These are phyloP conservation scores for Malthinus seriepunctatus DNA, from an alignment of 2,888 invertebrate species.

Conservation along the genomic window DNA sequence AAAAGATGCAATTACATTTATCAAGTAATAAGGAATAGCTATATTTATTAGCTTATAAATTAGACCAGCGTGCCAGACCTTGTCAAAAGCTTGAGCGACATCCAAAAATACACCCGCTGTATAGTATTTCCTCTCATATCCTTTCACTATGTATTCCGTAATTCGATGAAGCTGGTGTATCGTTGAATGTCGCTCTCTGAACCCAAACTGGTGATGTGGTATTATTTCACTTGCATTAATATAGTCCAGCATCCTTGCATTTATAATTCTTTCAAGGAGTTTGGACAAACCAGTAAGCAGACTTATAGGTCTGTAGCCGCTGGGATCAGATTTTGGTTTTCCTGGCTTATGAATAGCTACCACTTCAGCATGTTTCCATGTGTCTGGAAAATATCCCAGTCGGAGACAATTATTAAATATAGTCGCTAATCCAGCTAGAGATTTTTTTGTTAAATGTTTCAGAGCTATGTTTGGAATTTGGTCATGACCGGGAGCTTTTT, in stretches of 20 bases:
- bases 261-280: constrained; percentile 12
- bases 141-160: constrained; percentile 7
- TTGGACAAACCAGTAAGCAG: constrained; percentile 23
- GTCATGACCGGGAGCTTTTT: constrained; percentile 26
- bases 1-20: constrained; percentile 1
- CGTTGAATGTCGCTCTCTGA: constrained; percentile 4
- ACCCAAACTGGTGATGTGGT: constrained; percentile 6
- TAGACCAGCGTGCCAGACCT: constrained; percentile 3
- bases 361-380: constrained; percentile 3
- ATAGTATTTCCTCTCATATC: constrained; percentile 7
- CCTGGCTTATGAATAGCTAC: constrained; percentile 8
- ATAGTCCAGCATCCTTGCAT: background rate
- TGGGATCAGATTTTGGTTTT: constrained; percentile 9
- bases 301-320: constrained; percentile 28
- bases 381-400: constrained; percentile 4
- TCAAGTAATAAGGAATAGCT: background rate
- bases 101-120: constrained; percentile 2
- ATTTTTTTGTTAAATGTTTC: constrained; percentile 10
- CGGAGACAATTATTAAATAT: constrained; percentile 1
- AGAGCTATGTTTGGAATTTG: constrained; percentile 13
- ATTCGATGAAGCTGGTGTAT: constrained; percentile 4
- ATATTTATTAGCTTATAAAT: constrained; percentile 7
- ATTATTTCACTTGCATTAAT: constrained; percentile 5
- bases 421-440: background rate
- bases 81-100: constrained; percentile 6